phyloP scores from a whole-genome alignment of 2,888 invertebrate genomes.

The Phengaris arion region DNA sequence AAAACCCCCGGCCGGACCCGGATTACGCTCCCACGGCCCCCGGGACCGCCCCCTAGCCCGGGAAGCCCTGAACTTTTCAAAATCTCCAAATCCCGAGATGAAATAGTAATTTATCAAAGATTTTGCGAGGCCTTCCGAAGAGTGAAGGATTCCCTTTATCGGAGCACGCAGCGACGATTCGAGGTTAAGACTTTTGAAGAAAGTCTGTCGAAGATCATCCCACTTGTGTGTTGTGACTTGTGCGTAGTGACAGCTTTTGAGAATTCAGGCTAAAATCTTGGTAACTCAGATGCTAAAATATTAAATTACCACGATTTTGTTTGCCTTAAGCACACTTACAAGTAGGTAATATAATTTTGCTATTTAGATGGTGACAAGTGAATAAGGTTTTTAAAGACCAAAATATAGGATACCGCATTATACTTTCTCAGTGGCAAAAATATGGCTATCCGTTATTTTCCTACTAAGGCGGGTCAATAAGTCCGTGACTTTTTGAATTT shows the following conservation, averaged over 20 bases:
- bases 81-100: conserved; percentile 70
- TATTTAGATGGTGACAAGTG: too few species aligned
- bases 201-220: neutral
- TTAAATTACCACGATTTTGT: too few species aligned
- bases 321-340: too few species aligned
- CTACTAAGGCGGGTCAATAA: too few species aligned
- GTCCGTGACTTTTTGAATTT: too few species aligned
- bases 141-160: conserved; percentile 65
- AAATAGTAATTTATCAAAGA: conserved; percentile 79
- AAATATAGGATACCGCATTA: too few species aligned
- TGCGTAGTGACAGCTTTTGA: neutral
- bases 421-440: too few species aligned
- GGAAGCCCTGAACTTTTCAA: conserved; percentile 59
- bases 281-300: too few species aligned
- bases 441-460: too few species aligned
- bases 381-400: too few species aligned
- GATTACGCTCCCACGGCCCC: conserved; percentile 63
- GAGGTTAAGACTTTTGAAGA: conserved; percentile 34
- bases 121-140: conserved; percentile 66
- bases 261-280: too few species aligned
- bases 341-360: too few species aligned
- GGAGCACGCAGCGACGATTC: conserved; percentile 56
- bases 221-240: conserved; percentile 1
- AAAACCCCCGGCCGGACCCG: conserved; percentile 65
- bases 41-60: conserved; percentile 39